phyloP scores from a whole-genome alignment of 1,140 invertebrate genomes.

The Eubasilissa regina region DNA sequence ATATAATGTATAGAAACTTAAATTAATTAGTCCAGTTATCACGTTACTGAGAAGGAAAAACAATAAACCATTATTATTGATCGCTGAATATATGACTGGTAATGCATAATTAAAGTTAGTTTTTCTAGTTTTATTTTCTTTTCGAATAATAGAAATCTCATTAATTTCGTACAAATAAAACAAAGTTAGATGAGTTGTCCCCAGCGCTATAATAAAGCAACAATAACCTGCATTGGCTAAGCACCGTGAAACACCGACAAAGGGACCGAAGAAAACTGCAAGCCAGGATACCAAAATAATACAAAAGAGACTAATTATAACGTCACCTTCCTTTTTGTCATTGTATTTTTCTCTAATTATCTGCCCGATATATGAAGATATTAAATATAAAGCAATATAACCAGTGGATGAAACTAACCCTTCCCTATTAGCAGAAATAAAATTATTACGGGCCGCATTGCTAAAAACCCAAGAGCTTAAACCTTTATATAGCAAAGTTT shows the following conservation, averaged over 20 bases:
- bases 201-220: slow-evolving; percentile 80
- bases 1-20: slow-evolving; percentile 77
- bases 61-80: slow-evolving; percentile 83
- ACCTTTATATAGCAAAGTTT: slow-evolving; percentile 77
- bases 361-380: slow-evolving; percentile 79
- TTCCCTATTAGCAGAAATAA: slow-evolving; percentile 91
- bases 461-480: slow-evolving; percentile 83
- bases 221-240: slow-evolving; percentile 86
- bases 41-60: slow-evolving; percentile 88
- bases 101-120: slow-evolving; percentile 61
- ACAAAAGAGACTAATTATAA: slow-evolving; percentile 65
- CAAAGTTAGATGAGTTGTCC: slow-evolving; percentile 70
- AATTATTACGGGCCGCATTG: slow-evolving; percentile 71
- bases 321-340: slow-evolving; percentile 60
- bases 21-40: slow-evolving; percentile 85
- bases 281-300: slow-evolving; percentile 68
- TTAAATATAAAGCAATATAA: slow-evolving; percentile 87
- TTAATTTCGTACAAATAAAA: slow-evolving; percentile 74
- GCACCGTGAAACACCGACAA: slow-evolving; percentile 77
- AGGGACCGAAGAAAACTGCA: slow-evolving; percentile 68
- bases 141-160: slow-evolving; percentile 44
- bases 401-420: slow-evolving; percentile 89
- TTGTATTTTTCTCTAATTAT: slow-evolving; percentile 70
- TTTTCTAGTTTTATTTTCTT: slow-evolving; percentile 47
- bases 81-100: slow-evolving; percentile 76